A percentile compares a stretch with the other conserved stretches of the same genome.
Evolutionary conservation across 2,113 vertebrate genomes (phyloP).

Genomic region (Prunella himalayana): DNA sequence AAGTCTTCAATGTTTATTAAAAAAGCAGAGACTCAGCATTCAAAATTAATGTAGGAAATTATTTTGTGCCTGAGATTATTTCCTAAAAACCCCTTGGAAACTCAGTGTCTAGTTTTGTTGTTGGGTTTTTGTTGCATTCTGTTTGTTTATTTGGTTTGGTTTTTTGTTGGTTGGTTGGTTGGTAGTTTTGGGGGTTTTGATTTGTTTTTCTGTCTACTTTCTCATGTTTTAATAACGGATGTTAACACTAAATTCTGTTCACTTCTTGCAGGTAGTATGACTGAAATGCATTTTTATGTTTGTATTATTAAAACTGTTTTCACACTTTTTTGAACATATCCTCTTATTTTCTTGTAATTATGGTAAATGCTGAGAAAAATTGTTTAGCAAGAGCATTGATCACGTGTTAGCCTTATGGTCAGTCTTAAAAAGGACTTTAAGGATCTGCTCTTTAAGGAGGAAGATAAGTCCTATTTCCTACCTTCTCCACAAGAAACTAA

Average conservation of each 20-base stretch:
- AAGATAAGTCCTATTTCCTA: background rate
- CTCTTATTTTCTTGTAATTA: background rate
- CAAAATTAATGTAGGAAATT: background rate
- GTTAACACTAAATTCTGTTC: background rate
- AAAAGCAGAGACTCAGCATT: background rate
- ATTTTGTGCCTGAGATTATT: background rate
- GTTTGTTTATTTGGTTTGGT: background rate
- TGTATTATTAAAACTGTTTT: background rate
- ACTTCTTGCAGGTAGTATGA: background rate
- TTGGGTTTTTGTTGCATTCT: background rate
- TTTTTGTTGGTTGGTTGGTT: background rate
- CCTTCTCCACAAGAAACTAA: background rate
- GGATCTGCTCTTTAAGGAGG: background rate
- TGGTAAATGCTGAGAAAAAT: background rate
- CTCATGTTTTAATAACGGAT: background rate
- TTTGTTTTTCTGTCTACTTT: background rate
- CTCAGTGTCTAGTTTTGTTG: background rate
- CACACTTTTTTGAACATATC: background rate
- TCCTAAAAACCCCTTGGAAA: background rate
- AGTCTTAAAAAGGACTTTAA: background rate
- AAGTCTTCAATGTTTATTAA: background rate
- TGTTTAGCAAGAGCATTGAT: background rate
- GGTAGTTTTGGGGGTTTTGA: rapidly evolving
- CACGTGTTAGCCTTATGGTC: background rate
- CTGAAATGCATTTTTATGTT: background rate